Evolutionary conservation across 1,140 invertebrate species (phyloP).

Genomic region (Drosophila kohkoa): DNA sequence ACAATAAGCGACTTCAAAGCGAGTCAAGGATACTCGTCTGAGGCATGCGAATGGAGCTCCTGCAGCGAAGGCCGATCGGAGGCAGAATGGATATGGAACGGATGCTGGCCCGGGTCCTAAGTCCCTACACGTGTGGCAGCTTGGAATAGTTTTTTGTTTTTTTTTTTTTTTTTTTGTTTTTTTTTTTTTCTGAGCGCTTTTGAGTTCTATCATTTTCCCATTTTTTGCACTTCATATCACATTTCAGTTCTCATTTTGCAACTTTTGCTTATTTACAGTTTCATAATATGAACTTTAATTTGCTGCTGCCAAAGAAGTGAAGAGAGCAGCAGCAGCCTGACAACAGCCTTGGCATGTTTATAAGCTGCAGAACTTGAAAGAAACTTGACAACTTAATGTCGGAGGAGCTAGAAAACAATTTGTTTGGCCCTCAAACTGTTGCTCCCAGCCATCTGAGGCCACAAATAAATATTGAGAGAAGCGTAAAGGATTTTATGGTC

Average conservation of each 20-base stretch:
- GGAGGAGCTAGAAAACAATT: slow-evolving; percentile 63
- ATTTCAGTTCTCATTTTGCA: slow-evolving; percentile 61
- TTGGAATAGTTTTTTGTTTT: slow-evolving; percentile 4
- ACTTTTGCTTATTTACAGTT: slow-evolving; percentile 42
- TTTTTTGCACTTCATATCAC: slow-evolving; percentile 36
- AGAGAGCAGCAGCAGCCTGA: slow-evolving; percentile 39
- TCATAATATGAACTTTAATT: slow-evolving; percentile 31
- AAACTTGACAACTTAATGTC: slow-evolving; percentile 70
- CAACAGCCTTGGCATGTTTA: slow-evolving; percentile 14
- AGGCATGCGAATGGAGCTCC: background rate
- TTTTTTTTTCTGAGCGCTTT: slow-evolving; percentile 12
- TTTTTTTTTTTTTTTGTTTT: slow-evolving; percentile 7
- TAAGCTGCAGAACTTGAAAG: slow-evolving; percentile 23
- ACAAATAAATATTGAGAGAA: slow-evolving; percentile 72
- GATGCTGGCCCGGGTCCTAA: slow-evolving; percentile 37
- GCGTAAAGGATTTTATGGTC: slow-evolving; percentile 66
- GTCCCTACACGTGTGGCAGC: slow-evolving; percentile 45
- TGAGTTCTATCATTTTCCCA: slow-evolving; percentile 22
- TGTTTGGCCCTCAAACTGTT: slow-evolving; percentile 59
- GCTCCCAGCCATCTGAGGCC: slow-evolving; percentile 54
- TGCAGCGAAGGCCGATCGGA: slow-evolving; percentile 17
- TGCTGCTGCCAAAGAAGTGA: background rate
- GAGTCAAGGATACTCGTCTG: slow-evolving; percentile 4
- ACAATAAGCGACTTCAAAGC: slow-evolving; percentile 39
- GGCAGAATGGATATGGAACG: slow-evolving; percentile 28